Conservation (phyloP, 2,888 invertebrate species). For the Physocephala rufipes region DNA sequence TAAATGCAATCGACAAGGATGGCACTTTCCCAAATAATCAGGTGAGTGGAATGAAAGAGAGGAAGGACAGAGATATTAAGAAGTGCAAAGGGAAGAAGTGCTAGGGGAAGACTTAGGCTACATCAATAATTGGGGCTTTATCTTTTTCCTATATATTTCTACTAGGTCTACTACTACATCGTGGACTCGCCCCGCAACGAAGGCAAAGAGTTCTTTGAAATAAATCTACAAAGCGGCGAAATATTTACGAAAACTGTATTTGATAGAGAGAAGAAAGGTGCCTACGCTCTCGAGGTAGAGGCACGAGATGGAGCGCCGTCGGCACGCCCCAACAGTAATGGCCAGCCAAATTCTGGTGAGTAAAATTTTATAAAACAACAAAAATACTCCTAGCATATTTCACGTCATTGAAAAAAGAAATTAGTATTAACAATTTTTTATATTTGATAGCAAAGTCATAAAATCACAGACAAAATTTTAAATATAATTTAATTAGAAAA, state of each 20-base stretch:
- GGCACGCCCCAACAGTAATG: conserved; percentile 91
- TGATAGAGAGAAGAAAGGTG: conserved; percentile 97
- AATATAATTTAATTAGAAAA: not conserved
- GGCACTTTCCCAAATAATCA: conserved; percentile 95
- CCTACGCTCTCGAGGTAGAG: conserved; percentile 96
- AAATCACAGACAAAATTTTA: not conserved
- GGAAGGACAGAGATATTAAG: not conserved
- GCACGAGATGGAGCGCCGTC: conserved; percentile 97
- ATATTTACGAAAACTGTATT: conserved; percentile 95
- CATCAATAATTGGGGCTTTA: too few species aligned
- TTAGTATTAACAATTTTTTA: too few species aligned
- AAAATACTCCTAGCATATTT: too few species aligned
- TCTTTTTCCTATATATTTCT: conserved; percentile 32
- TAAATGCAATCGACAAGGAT: conserved; percentile 95
- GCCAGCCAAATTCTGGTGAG: conserved; percentile 95
- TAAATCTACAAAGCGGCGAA: conserved; percentile 94
- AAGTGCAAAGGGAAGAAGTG: too few species aligned
- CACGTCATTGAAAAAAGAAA: too few species aligned
- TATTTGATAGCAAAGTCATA: not conserved
- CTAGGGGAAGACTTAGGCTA: too few species aligned
- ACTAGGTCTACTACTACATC: conserved; percentile 91
- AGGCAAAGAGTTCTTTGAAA: conserved; percentile 95
- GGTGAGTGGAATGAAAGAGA: conserved; percentile 68
- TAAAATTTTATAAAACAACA: too few species aligned
- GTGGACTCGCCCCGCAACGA: conserved; percentile 92